Conservation (phyloP, 2,113 vertebrate genomes). For the Cyphomyrus discorhynchus region DNA sequence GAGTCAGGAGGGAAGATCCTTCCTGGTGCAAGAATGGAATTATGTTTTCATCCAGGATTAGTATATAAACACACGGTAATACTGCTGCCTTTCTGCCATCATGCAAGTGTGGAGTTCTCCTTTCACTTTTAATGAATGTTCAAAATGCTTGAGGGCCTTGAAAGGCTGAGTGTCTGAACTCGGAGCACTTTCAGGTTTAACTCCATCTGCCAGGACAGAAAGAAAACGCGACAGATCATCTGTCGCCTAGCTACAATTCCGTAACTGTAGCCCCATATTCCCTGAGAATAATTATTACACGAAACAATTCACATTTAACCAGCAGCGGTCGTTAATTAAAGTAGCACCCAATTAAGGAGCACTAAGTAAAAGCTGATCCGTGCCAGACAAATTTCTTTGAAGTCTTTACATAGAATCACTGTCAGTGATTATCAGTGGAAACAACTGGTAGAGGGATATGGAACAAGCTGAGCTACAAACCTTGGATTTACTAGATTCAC, state of each 20-base stretch:
- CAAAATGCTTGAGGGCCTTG: neutral
- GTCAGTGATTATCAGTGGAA: neutral
- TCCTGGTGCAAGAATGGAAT: neutral
- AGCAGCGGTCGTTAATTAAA: neutral
- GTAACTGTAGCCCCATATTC: neutral
- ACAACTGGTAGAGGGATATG: neutral
- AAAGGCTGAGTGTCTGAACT: neutral
- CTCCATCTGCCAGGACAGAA: neutral
- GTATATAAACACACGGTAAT: neutral
- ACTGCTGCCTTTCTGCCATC: neutral
- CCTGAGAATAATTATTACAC: neutral
- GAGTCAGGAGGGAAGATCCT: neutral
- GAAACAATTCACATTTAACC: neutral
- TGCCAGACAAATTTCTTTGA: neutral
- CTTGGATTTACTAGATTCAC: neutral
- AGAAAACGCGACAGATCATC: neutral
- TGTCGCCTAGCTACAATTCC: neutral
- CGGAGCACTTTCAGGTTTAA: neutral
- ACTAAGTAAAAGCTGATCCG: neutral
- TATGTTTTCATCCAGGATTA: neutral
- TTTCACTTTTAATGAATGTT: neutral
- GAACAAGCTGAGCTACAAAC: neutral
- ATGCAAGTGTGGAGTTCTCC: neutral
- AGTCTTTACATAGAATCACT: neutral
- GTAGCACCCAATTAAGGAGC: neutral